Evolutionary conservation across 2,797 vertebrate genomes (phyloP).

Genomic region (Valencia hispanica): DNA sequence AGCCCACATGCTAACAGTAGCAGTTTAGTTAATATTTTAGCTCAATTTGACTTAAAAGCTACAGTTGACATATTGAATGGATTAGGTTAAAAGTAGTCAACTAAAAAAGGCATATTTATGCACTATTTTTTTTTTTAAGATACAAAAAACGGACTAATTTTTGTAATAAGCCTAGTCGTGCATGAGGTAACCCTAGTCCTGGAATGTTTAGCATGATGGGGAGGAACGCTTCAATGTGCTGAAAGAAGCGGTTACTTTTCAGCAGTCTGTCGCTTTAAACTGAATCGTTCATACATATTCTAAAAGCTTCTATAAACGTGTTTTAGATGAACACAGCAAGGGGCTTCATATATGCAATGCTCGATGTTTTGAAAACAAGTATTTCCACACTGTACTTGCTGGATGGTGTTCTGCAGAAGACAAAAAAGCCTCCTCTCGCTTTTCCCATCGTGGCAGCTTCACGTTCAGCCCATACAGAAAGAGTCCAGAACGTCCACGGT

Average conservation of each 20-base stretch:
- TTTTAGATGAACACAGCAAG: not conserved
- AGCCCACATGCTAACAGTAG: too few species aligned
- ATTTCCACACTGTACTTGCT: not conserved
- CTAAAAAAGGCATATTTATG: too few species aligned
- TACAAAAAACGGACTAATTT: too few species aligned
- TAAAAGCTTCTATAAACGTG: not conserved
- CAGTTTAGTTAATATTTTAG: too few species aligned
- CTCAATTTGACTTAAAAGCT: too few species aligned
- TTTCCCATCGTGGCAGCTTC: not conserved
- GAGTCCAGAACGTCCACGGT: not conserved
- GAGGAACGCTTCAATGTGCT: not conserved
- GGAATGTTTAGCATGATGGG: too few species aligned
- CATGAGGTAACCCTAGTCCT: not conserved
- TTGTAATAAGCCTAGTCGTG: too few species aligned
- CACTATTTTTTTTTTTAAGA: too few species aligned
- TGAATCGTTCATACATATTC: not conserved
- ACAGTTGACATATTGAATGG: too few species aligned
- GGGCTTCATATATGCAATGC: not conserved
- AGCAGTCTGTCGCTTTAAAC: not conserved
- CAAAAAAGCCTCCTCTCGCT: not conserved
- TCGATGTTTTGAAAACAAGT: not conserved
- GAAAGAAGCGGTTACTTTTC: not conserved
- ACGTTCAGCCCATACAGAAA: not conserved
- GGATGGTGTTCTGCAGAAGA: not conserved
- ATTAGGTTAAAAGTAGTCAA: too few species aligned